Evolutionary conservation across 2,797 vertebrate species (phyloP).

Genomic region (Peromyscus aztecus): DNA sequence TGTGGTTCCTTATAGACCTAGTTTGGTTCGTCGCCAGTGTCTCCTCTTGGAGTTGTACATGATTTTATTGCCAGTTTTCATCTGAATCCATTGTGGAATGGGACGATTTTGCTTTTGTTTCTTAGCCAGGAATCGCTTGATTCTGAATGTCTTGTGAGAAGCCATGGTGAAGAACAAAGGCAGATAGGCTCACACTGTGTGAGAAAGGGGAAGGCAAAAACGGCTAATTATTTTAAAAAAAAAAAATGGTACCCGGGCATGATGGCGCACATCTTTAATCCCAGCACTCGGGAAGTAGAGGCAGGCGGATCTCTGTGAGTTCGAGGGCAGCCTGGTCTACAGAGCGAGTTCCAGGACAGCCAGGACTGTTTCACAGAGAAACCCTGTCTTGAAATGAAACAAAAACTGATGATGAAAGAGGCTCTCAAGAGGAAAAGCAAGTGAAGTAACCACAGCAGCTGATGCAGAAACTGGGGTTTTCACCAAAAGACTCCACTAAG

Average conservation of each 20-base stretch:
- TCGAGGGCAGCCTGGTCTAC: not conserved
- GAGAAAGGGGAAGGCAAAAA: not conserved
- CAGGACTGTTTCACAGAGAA: not conserved
- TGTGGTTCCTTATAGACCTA: constrained; percentile 37
- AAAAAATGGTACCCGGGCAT: not conserved
- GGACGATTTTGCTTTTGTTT: constrained; percentile 99
- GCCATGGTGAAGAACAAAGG: constrained; percentile 87
- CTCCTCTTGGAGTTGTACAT: constrained; percentile 88
- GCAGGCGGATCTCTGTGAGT: not conserved
- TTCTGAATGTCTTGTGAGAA: constrained; percentile 98
- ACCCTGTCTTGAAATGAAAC: not conserved
- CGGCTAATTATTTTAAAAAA: not conserved
- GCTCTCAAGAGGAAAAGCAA: not conserved
- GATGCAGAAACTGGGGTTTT: not conserved
- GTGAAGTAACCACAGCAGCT: not conserved
- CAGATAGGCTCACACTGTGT: not conserved
- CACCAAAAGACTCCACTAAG: not conserved
- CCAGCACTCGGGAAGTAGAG: not conserved
- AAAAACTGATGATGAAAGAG: not conserved
- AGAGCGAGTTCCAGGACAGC: not conserved
- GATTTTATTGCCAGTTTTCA: constrained; percentile 99
- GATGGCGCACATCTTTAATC: not conserved
- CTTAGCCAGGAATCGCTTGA: constrained; percentile 97
- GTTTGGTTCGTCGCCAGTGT: constrained; percentile 64
- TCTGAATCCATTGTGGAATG: constrained; percentile 98